phyloP scores from a whole-genome alignment of 2,888 invertebrate species.

The Drosophila recens region DNA sequence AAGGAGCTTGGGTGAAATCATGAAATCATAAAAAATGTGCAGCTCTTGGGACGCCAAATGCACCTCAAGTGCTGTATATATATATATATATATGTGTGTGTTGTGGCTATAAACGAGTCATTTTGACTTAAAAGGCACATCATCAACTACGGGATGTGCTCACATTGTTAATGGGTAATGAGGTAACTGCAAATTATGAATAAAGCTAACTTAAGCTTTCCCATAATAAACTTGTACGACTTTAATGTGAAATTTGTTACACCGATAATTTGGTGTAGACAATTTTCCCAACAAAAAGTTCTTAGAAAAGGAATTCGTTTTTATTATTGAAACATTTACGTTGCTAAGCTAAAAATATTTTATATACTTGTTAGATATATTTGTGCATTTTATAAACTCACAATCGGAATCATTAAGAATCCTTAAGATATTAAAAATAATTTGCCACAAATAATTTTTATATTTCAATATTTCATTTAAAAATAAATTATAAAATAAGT shows the following conservation, averaged over 20 bases:
- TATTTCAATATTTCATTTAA: neutral
- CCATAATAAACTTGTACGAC: neutral
- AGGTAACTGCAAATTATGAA: constrained; percentile 11
- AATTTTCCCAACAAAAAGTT: neutral
- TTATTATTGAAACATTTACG: neutral
- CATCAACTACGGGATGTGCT: constrained; percentile 19
- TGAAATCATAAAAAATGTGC: constrained; percentile 28
- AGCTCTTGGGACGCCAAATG: constrained; percentile 23
- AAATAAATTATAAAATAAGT: constrained; percentile 23
- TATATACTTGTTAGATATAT: neutral
- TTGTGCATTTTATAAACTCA: neutral
- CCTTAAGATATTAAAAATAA: neutral
- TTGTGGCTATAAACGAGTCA: constrained; percentile 18
- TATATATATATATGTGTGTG: neutral
- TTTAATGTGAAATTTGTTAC: neutral
- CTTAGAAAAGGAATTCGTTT: neutral
- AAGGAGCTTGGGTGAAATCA: constrained; percentile 32
- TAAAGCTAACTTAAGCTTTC: neutral
- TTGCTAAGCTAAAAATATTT: no score
- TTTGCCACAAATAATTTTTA: neutral
- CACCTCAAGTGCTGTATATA: constrained; percentile 4
- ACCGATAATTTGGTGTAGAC: neutral
- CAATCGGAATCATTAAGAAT: neutral
- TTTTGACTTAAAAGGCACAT: constrained; percentile 33
- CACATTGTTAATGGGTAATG: constrained; percentile 11